Percentiles rank a stretch among this genome's conserved stretches.
Evolutionary conservation across 2,888 invertebrate species (phyloP).

Genomic region (Cyrtodaria siliqua): DNA sequence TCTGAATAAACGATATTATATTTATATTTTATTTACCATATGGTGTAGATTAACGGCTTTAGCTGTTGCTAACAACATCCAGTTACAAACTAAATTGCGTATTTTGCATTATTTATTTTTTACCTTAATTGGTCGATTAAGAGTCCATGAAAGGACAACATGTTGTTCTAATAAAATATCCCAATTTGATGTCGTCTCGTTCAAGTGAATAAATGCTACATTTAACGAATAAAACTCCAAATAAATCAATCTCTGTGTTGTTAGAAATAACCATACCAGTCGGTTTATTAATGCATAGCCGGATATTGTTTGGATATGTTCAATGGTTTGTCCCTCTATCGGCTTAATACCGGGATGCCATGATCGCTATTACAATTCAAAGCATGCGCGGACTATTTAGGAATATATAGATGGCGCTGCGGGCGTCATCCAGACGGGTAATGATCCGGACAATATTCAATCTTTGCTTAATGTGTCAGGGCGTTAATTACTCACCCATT

Average conservation of each 20-base stretch:
- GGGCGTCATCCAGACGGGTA: slow-evolving; percentile 13
- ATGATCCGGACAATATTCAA: slow-evolving; percentile 39
- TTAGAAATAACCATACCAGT: slow-evolving; percentile 33
- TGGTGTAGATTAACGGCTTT: too few relatives aligned
- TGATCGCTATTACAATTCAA: slow-evolving; percentile 25
- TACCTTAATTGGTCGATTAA: slow-evolving; percentile 22
- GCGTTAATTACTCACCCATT: slow-evolving; percentile 48
- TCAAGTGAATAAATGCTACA: slow-evolving; percentile 37
- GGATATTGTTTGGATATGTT: slow-evolving; percentile 44
- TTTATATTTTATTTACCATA: too few relatives aligned
- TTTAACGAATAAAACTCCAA: slow-evolving; percentile 38
- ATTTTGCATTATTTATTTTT: too few relatives aligned
- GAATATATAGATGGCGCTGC: slow-evolving; percentile 28
- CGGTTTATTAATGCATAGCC: slow-evolving; percentile 33
- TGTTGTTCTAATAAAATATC: slow-evolving; percentile 41
- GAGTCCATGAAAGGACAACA: slow-evolving; percentile 11
- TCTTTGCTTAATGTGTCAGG: slow-evolving; percentile 38
- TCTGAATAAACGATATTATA: too few relatives aligned
- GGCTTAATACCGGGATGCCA: slow-evolving; percentile 18
- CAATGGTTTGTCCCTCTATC: slow-evolving; percentile 22
- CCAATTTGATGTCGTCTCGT: slow-evolving; percentile 48
- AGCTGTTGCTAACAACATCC: too few relatives aligned
- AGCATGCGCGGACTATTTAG: slow-evolving; percentile 32
- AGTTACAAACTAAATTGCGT: too few relatives aligned
- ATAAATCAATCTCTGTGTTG: slow-evolving; percentile 51